Evolutionary conservation across 2,888 invertebrate species (phyloP), one percentile per base, ranked within the genome.

Genomic region (Encarsia formosa): DNA sequence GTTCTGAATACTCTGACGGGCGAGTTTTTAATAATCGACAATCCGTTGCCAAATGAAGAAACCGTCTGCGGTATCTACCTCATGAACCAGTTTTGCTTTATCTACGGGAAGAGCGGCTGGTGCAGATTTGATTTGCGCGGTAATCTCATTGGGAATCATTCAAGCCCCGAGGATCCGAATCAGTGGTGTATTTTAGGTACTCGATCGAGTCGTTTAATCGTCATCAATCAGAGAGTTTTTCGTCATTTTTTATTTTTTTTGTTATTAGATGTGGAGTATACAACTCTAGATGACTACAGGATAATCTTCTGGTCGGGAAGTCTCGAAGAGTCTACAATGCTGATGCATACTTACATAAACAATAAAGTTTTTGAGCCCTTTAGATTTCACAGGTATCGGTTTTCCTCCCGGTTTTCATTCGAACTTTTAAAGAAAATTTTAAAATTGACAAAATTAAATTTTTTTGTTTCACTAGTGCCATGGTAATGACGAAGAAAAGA

Each of bases 1-100:
- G 79, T 97, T 3, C 79, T 96, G 18, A 94, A 95, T 67, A 91
- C 94, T 79, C 78, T 96, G 51, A 95, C 96, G 3, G 96, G 95
- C 67, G 97, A 98, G 75, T 92, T 88, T 65, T 81, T 89, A 11
- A 82, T 88, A 1, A 85, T 96, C 47, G 87, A 91, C 37, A 92
- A 93, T 69, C 92, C 92, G 1, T 77, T 94, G 16, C 80, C 84
- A 11, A 86, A 87, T 44, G 79, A 79, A 56, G 79, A 79, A 59
- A 74, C 77, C 20, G 83, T 90, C 1, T 78, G 77, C 22, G 88
- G 88, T 1, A 78, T 87, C 0, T 79, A 76, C 63, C 73, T 89
- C 41, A 76, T 85, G 42, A 85, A 87, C 67, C 81, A 85, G 43
- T 83, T 81, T 63, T 80, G 91, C 62, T 85, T 89, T 59, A 84